phyloP scores from a whole-genome alignment of 2,113 vertebrate species.

The Psammodynastes pulverulentus region DNA sequence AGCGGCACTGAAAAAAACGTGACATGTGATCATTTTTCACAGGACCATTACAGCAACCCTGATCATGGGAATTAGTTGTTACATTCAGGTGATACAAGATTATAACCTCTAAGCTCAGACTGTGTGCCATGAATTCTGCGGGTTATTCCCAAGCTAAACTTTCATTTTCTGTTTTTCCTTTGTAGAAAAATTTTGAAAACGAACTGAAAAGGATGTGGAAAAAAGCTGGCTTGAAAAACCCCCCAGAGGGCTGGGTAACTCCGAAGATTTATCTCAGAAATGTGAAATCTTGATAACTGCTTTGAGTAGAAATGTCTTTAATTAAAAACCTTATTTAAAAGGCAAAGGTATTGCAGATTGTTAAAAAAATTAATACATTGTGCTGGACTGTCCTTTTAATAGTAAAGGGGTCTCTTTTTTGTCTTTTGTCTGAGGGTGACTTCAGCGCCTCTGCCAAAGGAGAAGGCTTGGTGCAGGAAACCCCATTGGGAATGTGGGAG shows the following conservation, averaged over 20 bases:
- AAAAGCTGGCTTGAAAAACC: constrained; percentile 80
- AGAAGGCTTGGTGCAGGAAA: neutral
- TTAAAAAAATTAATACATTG: neutral
- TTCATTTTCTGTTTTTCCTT: neutral
- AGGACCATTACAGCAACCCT: too few species aligned
- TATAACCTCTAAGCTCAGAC: neutral
- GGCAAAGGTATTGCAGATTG: neutral
- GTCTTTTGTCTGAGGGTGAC: neutral
- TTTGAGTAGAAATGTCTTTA: neutral
- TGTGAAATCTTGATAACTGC: constrained; percentile 26
- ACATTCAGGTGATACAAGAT: neutral
- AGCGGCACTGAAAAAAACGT: too few species aligned
- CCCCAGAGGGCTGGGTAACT: constrained; percentile 80
- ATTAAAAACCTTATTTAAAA: neutral
- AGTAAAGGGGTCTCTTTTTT: neutral
- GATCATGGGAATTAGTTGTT: neutral
- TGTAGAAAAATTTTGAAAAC: constrained; percentile 80
- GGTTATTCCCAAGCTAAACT: neutral
- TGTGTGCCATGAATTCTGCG: neutral
- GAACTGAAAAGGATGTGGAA: constrained; percentile 84
- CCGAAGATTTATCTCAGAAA: constrained; percentile 85
- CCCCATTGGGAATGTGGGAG: neutral
- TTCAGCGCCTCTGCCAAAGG: neutral
- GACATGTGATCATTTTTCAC: too few species aligned
- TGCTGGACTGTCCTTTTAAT: neutral